Conservation (phyloP, 1,140 invertebrate genomes). For the Acromyrmex heyeri region DNA sequence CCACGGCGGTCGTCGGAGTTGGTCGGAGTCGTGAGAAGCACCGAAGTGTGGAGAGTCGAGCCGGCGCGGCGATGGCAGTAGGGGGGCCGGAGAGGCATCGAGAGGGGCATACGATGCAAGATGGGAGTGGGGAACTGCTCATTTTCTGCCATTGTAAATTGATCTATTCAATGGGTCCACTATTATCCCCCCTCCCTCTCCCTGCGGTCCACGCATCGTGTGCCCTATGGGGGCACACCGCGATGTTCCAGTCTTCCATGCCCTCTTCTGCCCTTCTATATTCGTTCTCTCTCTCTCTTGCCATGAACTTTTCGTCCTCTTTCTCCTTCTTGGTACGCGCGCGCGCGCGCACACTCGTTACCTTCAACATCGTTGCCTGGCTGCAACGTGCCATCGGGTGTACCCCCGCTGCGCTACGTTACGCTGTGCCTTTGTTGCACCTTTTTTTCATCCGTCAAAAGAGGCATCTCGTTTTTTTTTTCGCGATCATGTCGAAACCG, state of each 20-base stretch:
- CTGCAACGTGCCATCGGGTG: slow-evolving; percentile 72
- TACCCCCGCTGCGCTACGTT: slow-evolving; percentile 78
- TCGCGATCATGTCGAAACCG: slow-evolving; percentile 59
- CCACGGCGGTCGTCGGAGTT: slow-evolving; percentile 52
- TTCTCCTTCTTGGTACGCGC: slow-evolving; percentile 13
- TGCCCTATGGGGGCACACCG: slow-evolving; percentile 73
- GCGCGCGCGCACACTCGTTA: slow-evolving; percentile 5
- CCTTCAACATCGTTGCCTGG: slow-evolving; percentile 60
- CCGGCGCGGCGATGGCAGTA: slow-evolving; percentile 1
- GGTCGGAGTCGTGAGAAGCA: slow-evolving; percentile 70
- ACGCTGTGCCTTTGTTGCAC: slow-evolving; percentile 77
- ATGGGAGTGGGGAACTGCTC: slow-evolving; percentile 74
- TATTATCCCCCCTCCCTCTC: slow-evolving; percentile 80
- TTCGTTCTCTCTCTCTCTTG: slow-evolving; percentile 61
- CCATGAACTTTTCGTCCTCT: slow-evolving; percentile 58
- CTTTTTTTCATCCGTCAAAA: slow-evolving; percentile 72
- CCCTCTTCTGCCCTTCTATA: slow-evolving; percentile 70
- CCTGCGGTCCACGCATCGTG: slow-evolving; percentile 70
- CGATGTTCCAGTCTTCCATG: slow-evolving; percentile 73
- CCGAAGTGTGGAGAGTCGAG: slow-evolving; percentile 64
- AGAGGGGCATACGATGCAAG: slow-evolving; percentile 41
- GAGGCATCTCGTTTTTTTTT: slow-evolving; percentile 64
- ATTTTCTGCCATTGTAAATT: slow-evolving; percentile 85
- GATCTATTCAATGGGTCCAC: slow-evolving; percentile 84
- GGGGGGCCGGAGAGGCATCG: slow-evolving; percentile 33